Conservation (phyloP, 2,113 vertebrate genomes). For the human (Homo sapiens) region DNA sequence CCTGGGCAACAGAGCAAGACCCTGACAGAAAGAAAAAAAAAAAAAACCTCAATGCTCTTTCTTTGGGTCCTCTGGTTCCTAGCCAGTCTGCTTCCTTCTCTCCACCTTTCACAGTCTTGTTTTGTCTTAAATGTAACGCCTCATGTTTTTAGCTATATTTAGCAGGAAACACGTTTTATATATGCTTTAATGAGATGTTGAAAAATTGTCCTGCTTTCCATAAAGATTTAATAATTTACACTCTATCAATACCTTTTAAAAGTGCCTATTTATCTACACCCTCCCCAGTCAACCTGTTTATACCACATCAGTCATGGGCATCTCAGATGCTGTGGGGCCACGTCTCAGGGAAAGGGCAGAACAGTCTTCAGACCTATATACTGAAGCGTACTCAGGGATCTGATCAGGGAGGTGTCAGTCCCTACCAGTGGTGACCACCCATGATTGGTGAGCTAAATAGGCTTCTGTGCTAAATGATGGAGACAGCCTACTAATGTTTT, state of each 20-base stretch:
- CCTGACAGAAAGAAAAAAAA: too few species aligned
- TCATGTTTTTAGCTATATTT: not conserved
- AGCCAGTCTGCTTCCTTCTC: not conserved
- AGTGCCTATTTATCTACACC: not conserved
- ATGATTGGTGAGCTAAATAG: not conserved
- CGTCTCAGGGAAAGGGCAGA: not conserved
- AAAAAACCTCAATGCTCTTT: not conserved
- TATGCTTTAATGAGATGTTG: constrained; percentile 3
- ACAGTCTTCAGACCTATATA: not conserved
- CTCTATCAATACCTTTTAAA: not conserved
- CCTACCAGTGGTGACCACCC: not conserved
- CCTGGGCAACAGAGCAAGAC: too few species aligned
- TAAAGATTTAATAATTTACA: not conserved
- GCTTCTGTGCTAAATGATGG: not conserved
- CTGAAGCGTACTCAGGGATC: not conserved
- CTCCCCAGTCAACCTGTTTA: not conserved
- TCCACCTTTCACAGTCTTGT: not conserved
- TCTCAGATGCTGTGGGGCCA: not conserved
- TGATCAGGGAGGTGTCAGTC: not conserved
- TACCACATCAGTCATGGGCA: not conserved
- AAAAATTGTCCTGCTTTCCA: not conserved
- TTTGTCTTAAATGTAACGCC: not conserved
- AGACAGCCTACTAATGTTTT: not conserved
- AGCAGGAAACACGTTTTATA: not conserved
- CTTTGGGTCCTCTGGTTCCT: not conserved